These are phyloP conservation scores for Echeneis naucrates DNA, from an alignment of 2,797 vertebrate genomes.

Conservation along the genomic window DNA sequence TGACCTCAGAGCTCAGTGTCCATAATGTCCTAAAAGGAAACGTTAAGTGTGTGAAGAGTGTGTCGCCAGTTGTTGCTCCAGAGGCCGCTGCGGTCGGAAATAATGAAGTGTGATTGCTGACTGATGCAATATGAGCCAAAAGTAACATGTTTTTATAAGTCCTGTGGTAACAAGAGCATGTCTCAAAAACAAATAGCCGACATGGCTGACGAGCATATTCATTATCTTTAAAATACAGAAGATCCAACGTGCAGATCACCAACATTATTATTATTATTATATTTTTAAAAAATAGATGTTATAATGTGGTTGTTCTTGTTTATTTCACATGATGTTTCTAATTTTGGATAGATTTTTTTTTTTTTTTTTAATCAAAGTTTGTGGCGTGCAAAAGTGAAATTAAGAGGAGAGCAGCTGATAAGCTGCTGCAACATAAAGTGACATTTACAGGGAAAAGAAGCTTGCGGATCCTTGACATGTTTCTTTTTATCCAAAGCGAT, in stretches of 20 bases:
- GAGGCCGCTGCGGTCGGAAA: conserved; percentile 49
- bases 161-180: conserved; percentile 43
- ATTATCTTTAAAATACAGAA: conserved; percentile 4
- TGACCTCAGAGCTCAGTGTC: conserved; percentile 27
- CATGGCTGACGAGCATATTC: conserved; percentile 31
- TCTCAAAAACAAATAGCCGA: conserved; percentile 39
- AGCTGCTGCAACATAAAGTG: neutral
- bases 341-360: neutral
- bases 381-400: neutral
- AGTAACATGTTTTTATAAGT: conserved; percentile 59
- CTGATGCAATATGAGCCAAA: conserved; percentile 40
- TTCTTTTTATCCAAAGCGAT: too few species aligned
- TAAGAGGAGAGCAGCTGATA: neutral
- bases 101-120: conserved; percentile 73
- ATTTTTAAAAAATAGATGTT: neutral
- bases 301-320: neutral
- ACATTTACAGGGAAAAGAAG: neutral
- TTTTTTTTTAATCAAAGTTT: neutral
- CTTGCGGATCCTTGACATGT: neutral
- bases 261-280: neutral
- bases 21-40: conserved; percentile 30
- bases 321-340: neutral
- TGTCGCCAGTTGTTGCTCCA: conserved; percentile 58
- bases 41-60: conserved; percentile 64
- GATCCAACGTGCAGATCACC: conserved; percentile 6